These are phyloP conservation scores for Nemurella pictetii DNA, from an alignment of 2,888 invertebrate genomes.

Conservation along the genomic window DNA sequence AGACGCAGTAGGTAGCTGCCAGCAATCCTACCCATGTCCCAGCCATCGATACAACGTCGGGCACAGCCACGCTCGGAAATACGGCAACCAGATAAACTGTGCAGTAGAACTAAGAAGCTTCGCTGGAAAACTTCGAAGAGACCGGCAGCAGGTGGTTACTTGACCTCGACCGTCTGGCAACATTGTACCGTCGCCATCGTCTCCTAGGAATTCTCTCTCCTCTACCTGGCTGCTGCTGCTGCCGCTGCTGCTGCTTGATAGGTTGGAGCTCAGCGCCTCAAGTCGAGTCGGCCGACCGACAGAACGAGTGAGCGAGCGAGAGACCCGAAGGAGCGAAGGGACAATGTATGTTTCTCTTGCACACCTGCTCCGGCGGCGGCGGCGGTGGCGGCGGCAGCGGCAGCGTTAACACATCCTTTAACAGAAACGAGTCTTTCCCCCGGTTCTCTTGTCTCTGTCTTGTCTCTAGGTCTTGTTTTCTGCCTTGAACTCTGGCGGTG, in stretches of 20 bases:
- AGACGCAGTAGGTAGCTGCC: not conserved
- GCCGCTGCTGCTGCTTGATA: not conserved
- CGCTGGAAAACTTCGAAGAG: no score
- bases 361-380: not conserved
- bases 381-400: no score
- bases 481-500: not conserved
- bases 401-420: not conserved
- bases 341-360: not conserved
- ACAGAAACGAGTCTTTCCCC: not conserved
- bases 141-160: slow-evolving; percentile 8
- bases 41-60: no score
- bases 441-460: no score
- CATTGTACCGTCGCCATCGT: not conserved
- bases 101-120: no score
- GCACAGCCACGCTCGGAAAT: no score
- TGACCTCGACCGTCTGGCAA: slow-evolving; percentile 23
- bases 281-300: not conserved
- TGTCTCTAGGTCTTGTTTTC: no score
- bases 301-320: not conserved
- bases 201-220: not conserved
- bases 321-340: not conserved
- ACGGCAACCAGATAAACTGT: not conserved
- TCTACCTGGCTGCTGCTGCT: not conserved
- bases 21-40: no score
- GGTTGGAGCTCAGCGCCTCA: not conserved